Evolutionary conservation across 2,797 vertebrate genomes (phyloP).

Genomic region (Syngnathus rostellatus): DNA sequence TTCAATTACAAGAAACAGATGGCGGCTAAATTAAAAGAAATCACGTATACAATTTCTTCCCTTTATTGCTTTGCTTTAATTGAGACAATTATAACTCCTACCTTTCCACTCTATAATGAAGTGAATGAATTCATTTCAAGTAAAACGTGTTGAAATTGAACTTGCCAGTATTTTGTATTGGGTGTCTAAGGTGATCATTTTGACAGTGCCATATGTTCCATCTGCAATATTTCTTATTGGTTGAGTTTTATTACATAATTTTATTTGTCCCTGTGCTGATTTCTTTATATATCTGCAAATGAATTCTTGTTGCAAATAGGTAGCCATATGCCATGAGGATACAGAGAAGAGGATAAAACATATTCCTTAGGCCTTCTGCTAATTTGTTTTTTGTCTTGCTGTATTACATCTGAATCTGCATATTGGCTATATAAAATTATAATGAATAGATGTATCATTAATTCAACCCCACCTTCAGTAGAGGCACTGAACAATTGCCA

Average conservation of each 20-base stretch:
- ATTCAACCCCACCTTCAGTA: constrained; percentile 47
- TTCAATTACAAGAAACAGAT: constrained; percentile 76
- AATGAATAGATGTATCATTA: constrained; percentile 66
- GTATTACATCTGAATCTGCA: constrained; percentile 61
- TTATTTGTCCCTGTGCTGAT: constrained; percentile 64
- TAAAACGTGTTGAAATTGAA: constrained; percentile 66
- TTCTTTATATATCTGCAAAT: constrained; percentile 69
- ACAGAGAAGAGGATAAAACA: constrained; percentile 52
- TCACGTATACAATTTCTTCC: constrained; percentile 77
- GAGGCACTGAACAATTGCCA: constrained; percentile 40
- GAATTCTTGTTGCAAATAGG: constrained; percentile 68
- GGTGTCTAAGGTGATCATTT: constrained; percentile 70
- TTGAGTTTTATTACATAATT: constrained; percentile 74
- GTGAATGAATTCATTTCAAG: constrained; percentile 70
- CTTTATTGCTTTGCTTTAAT: constrained; percentile 74
- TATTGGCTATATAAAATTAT: constrained; percentile 65
- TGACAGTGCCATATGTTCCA: constrained; percentile 72
- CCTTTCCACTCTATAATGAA: constrained; percentile 75
- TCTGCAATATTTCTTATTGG: constrained; percentile 71
- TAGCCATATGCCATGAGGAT: constrained; percentile 69
- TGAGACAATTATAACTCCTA: constrained; percentile 75
- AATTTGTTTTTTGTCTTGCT: constrained; percentile 58
- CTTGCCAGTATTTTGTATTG: constrained; percentile 64
- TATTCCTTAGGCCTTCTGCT: constrained; percentile 63
- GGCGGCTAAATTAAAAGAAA: constrained; percentile 76